These are phyloP conservation scores for Pachliopta kotzebuea DNA, from an alignment of 2,888 invertebrate species.

Conservation along the genomic window DNA sequence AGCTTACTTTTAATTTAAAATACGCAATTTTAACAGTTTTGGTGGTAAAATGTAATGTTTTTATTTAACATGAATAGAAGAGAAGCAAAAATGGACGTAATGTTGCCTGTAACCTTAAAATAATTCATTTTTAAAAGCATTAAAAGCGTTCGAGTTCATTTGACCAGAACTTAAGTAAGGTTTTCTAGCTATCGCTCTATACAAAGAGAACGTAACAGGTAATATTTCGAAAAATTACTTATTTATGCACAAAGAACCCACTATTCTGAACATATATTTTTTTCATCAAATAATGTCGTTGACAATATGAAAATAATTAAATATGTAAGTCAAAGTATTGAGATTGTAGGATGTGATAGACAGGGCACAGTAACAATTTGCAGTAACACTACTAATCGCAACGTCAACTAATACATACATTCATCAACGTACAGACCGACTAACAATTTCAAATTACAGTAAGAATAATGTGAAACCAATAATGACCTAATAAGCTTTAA, in stretches of 20 bases:
- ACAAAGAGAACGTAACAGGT: slow-evolving; percentile 58
- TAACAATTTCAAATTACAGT: slow-evolving; percentile 39
- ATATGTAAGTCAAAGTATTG: background rate
- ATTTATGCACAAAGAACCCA: slow-evolving; percentile 49
- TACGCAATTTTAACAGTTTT: slow-evolving; percentile 6
- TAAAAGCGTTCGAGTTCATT: slow-evolving; percentile 15
- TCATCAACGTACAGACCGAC: slow-evolving; percentile 42
- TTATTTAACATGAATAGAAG: background rate
- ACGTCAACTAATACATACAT: slow-evolving; percentile 25
- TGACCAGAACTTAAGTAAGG: slow-evolving; percentile 9
- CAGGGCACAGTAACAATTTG: slow-evolving; percentile 25
- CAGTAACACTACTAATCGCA: background rate
- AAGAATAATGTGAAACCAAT: slow-evolving; percentile 42
- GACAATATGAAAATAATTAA: background rate
- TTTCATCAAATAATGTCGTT: background rate
- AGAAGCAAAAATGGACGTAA: background rate
- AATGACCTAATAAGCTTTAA: slow-evolving; percentile 71
- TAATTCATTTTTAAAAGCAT: background rate
- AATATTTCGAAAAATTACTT: slow-evolving; percentile 47
- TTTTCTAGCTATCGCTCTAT: slow-evolving; percentile 43
- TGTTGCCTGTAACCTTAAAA: background rate
- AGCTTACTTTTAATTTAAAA: background rate
- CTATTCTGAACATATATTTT: slow-evolving; percentile 38
- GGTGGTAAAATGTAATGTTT: slow-evolving; percentile 2
- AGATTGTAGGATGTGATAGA: slow-evolving; percentile 23